phyloP scores from a whole-genome alignment of 2,888 invertebrate species.

The Phaonia tiefii region DNA sequence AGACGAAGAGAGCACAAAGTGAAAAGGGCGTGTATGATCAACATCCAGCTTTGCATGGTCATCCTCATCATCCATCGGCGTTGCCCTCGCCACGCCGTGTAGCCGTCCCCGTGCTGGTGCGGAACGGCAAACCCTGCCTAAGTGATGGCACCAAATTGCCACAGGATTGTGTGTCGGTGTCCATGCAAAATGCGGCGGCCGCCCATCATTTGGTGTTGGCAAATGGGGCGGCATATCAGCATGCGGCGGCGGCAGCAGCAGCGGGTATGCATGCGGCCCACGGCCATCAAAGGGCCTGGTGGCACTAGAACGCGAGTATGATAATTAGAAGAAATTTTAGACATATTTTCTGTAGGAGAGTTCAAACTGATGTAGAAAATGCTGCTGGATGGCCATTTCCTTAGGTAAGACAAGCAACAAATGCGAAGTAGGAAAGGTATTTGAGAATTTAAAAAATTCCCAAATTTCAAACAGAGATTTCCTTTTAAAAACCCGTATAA shows the following conservation, averaged over 20 bases:
- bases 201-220: conserved; percentile 81
- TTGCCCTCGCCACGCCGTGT: conserved; percentile 93
- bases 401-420: conserved; percentile 7
- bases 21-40: conserved; percentile 91
- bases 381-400: conserved; percentile 64
- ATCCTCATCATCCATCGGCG: conserved; percentile 81
- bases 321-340: conserved; percentile 36
- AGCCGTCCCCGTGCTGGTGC: conserved; percentile 95
- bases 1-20: conserved; percentile 98
- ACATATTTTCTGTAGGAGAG: conserved; percentile 12
- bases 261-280: conserved; percentile 78
- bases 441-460: conserved; percentile 29
- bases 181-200: conserved; percentile 74
- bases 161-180: conserved; percentile 80
- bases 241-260: conserved; percentile 77
- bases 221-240: conserved; percentile 76
- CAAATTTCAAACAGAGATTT: conserved; percentile 46
- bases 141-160: conserved; percentile 81
- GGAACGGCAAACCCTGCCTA: conserved; percentile 95
- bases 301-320: conserved; percentile 69
- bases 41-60: conserved; percentile 73
- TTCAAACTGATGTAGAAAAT: conserved; percentile 31
- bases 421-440: neutral
- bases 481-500: no score
- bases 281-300: conserved; percentile 77